Evolutionary conservation across 2,888 invertebrate genomes (phyloP).

Genomic region (Catonia carolina): DNA sequence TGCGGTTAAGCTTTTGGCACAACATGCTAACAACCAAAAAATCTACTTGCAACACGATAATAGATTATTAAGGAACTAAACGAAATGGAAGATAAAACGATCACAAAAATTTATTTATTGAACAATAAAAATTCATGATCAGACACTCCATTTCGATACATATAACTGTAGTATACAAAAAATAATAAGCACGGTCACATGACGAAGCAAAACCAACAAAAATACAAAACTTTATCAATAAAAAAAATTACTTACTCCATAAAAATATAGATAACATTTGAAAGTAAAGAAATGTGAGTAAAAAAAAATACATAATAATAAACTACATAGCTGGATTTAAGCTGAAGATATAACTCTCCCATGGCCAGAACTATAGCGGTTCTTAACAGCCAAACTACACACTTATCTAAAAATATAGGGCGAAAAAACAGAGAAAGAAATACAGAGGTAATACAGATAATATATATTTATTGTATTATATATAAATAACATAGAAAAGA

Average conservation of each 20-base stretch:
- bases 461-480: no score
- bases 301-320: background rate
- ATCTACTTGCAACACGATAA: conserved; percentile 19
- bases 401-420: background rate
- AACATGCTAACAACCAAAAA: conserved; percentile 33
- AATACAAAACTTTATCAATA: conserved; percentile 8
- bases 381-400: conserved; percentile 10
- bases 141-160: background rate
- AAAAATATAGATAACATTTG: background rate
- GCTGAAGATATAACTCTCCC: conserved; percentile 22
- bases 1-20: conserved; percentile 31
- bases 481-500: conserved; percentile 17
- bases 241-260: conserved; percentile 9
- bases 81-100: no score
- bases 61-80: background rate
- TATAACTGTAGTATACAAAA: background rate
- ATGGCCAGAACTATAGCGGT: conserved; percentile 16
- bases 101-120: background rate
- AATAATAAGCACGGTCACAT: conserved; percentile 34
- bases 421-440: conserved; percentile 8
- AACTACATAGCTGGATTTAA: conserved; percentile 17
- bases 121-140: background rate
- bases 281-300: background rate
- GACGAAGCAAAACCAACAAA: conserved; percentile 30
- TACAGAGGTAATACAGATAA: conserved; percentile 1